phyloP scores from a whole-genome alignment of 2,797 vertebrate genomes.

The Platyrinchus mystaceus region DNA sequence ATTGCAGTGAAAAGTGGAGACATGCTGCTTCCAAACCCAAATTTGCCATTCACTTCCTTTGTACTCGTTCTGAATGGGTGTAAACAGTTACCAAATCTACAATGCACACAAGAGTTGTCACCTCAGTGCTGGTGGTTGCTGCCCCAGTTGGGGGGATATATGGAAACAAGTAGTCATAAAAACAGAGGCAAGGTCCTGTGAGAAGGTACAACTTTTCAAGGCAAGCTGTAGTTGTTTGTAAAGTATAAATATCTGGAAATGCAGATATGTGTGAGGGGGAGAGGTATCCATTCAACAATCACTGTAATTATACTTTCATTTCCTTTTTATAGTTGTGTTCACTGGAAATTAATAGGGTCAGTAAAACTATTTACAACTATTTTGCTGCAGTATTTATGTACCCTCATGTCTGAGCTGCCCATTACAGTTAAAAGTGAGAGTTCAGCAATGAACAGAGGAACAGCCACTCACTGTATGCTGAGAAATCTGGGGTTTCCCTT shows the following conservation, averaged over 20 bases:
- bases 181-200: background rate
- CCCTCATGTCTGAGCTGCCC: background rate
- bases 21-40: background rate
- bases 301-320: background rate
- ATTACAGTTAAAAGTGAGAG: background rate
- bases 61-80: background rate
- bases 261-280: background rate
- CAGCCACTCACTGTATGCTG: background rate
- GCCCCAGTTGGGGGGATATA: background rate
- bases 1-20: background rate
- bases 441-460: background rate
- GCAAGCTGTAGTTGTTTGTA: background rate
- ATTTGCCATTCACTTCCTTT: background rate
- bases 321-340: background rate
- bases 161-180: background rate
- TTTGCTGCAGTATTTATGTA: background rate
- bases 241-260: background rate
- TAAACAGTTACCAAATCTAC: background rate
- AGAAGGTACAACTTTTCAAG: background rate
- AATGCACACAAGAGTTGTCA: background rate
- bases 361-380: background rate
- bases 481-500: background rate
- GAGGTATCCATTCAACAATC: background rate
- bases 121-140: background rate
- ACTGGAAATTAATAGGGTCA: background rate